Evolutionary conservation across 2,113 vertebrate genomes (phyloP).

Genomic region (Rattus norvegicus): GRCr8 NC_086019.1:48872001-48872500

Average conservation of each 20-base stretch:
- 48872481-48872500: neutral
- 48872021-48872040: fast-evolving
- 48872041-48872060: neutral
- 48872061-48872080: too few species aligned
- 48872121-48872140: fast-evolving
- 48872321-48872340: too few species aligned
- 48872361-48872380: neutral
- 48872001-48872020: neutral
- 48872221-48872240: neutral
- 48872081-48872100: fast-evolving
- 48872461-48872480: neutral
- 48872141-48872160: neutral
- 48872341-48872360: neutral
- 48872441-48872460: neutral
- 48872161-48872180: neutral
- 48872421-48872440: neutral
- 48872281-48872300: neutral
- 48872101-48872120: fast-evolving
- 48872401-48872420: neutral
- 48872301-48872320: neutral
- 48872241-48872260: neutral
- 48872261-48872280: neutral
- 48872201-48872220: fast-evolving
- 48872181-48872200: neutral
- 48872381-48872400: neutral